Conservation (phyloP, 2,888 invertebrate species). For the Caenorhabditis sinica region DNA sequence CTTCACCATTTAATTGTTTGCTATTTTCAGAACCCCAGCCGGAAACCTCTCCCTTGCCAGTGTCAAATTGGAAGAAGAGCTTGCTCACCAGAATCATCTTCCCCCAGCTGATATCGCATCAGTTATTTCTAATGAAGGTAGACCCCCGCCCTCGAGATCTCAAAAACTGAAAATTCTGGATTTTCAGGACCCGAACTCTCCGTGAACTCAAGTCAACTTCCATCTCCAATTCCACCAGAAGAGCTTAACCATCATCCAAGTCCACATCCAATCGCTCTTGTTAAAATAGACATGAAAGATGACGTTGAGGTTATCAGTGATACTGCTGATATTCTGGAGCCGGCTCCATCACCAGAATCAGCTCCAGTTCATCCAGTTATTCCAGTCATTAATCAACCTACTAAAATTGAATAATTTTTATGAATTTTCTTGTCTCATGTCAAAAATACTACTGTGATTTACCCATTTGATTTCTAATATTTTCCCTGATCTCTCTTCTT, state of each 20-base stretch:
- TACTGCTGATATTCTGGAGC: slow-evolving; percentile 52
- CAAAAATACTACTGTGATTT: too few species aligned
- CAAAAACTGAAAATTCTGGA: neutral
- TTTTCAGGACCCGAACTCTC: slow-evolving; percentile 37
- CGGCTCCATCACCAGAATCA: neutral
- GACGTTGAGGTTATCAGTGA: slow-evolving; percentile 56
- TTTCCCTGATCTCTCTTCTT: neutral
- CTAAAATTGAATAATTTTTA: slow-evolving; percentile 41
- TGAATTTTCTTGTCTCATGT: neutral
- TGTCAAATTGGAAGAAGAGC: neutral
- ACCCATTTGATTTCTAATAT: too few species aligned
- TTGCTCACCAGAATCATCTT: neutral
- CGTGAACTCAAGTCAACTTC: slow-evolving; percentile 17
- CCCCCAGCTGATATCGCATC: neutral
- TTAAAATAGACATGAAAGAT: neutral
- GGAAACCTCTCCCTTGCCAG: neutral
- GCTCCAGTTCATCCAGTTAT: neutral
- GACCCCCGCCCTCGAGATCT: neutral
- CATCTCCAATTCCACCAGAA: slow-evolving; percentile 3
- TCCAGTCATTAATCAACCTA: slow-evolving; percentile 36
- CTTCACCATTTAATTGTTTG: neutral
- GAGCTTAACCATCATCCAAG: neutral
- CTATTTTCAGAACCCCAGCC: neutral
- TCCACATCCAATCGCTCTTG: neutral
- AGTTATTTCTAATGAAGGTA: slow-evolving; percentile 19